These are phyloP conservation scores for Hystrix cristata DNA, from an alignment of 2,113 vertebrate genomes.

Conservation along the genomic window DNA sequence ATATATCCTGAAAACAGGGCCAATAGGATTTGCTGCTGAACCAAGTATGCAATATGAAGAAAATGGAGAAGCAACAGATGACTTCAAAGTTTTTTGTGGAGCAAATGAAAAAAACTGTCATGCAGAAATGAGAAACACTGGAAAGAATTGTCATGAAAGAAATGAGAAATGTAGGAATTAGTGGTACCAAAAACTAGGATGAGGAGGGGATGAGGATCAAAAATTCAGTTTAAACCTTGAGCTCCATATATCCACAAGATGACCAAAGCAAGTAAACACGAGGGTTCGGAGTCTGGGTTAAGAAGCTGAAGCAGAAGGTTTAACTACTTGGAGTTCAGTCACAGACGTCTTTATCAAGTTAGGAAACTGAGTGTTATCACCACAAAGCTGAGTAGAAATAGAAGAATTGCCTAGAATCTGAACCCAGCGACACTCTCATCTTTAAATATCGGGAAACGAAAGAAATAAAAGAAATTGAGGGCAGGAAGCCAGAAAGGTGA, in stretches of 20 bases:
- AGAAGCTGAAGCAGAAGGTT: not conserved
- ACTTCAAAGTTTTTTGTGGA: conserved; percentile 12
- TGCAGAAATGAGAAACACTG: not conserved
- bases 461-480: not conserved
- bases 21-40: not conserved
- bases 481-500: not conserved
- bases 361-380: not conserved
- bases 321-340: not conserved
- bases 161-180: not conserved
- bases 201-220: not conserved
- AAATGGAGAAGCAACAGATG: not conserved
- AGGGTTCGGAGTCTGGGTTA: not conserved
- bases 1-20: conserved; percentile 11
- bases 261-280: not conserved
- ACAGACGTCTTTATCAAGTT: not conserved
- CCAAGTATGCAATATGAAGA: not conserved
- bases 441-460: not conserved
- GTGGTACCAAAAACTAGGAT: not conserved
- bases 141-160: not conserved
- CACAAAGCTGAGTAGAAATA: not conserved
- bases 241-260: not conserved
- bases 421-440: not conserved
- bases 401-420: not conserved
- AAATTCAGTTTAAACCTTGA: conserved; percentile 31
- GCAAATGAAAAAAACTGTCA: not conserved